Base-by-base conservation (phyloP, 2,797 vertebrate genomes). In the Tachyglossus aculeatus region DNA sequence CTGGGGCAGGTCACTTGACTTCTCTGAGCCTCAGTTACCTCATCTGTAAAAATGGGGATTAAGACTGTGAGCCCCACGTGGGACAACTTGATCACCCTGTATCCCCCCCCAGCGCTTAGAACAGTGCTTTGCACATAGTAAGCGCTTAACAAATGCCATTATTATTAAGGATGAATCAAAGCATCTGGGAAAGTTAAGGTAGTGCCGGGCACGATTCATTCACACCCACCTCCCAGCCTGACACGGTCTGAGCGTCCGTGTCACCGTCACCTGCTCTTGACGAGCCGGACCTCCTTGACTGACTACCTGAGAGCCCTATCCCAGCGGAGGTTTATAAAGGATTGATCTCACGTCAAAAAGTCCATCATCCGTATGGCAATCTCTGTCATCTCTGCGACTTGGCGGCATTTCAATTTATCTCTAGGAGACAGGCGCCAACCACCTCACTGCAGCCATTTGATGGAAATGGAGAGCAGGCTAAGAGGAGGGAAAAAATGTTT, bases 401-500 rank as follows among this genome's bases (percentile, higher is more conserved):
- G 7, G 38, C 36, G 64, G 55, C 53, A 29, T 40, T 62, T 75
- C 9, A 40, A 16, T 38, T 77, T 59, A 18, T 62, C n/a, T 79
- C 18, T 68, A n/a, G 24, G 32, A 43, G 5, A n/a, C 40, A 48
- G 31, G 11, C 3, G 60, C 18, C 25, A 50, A 0, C 18, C 25
- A 50, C 0, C 0, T 55, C n/a, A 56, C 9, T 8, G 24, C 29
- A 21, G 39, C 38, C 32, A 34, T 58, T 55, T 78, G 47, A 75
- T 21, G 65, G 56, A 62, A 74, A 59, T 43, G 32, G 32, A 57
- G 1, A n/a, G 19, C 36, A 52, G 24, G 36, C 1, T 44, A 39
- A 16, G 5, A 84, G 50, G 55, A 51, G 25, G 53, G 39, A 70
- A 62, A 53, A 48, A 24, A 2, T 39, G n/a, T n/a, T n/a, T n/a